Percentiles rank a stretch among this genome's conserved stretches.
Conservation (phyloP, 2,797 vertebrate species). For the Pseudochirops cupreus region DNA sequence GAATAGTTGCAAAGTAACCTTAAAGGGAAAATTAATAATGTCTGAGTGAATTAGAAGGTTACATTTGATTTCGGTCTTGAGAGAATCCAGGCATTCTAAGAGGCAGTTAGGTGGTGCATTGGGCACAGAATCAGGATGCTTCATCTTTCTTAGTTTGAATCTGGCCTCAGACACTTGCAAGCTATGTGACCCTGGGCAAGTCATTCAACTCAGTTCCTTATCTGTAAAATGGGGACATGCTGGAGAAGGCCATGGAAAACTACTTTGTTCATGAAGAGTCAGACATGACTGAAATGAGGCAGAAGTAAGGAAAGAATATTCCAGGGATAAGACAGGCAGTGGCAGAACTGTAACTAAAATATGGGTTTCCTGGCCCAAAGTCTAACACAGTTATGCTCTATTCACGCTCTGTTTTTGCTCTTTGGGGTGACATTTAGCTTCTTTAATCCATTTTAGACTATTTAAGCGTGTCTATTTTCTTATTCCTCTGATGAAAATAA, state of each 20-base stretch:
- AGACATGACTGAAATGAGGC: neutral
- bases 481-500: neutral
- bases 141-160: neutral
- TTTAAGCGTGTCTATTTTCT: neutral
- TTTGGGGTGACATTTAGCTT: conserved; percentile 13
- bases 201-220: neutral
- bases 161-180: neutral
- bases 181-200: neutral
- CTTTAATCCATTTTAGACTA: neutral
- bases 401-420: conserved; percentile 13
- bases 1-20: neutral
- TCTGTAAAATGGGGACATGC: neutral
- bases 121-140: neutral
- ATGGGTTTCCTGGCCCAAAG: neutral
- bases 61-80: neutral
- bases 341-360: neutral
- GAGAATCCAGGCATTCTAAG: neutral
- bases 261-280: neutral
- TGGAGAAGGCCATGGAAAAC: neutral
- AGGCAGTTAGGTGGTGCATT: neutral
- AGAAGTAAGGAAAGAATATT: neutral
- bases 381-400: neutral
- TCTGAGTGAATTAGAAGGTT: neutral
- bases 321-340: neutral
- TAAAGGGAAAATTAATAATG: neutral